These are phyloP conservation scores for Setipinna tenuifilis DNA, from an alignment of 2,797 vertebrate species.

Conservation along the genomic window DNA sequence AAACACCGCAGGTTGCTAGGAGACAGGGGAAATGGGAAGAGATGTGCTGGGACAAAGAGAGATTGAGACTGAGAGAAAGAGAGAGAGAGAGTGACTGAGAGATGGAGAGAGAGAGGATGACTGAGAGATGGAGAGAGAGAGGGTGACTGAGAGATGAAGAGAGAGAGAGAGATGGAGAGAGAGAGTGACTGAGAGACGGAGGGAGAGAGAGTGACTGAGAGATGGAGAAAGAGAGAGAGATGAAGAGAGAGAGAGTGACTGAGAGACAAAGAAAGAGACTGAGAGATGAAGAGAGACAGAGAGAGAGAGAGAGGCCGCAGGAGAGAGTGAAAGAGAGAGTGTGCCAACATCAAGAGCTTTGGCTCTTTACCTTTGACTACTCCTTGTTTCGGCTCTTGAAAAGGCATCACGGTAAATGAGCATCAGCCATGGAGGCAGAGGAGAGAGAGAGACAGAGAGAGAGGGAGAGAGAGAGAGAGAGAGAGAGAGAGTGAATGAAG, in stretches of 20 bases:
- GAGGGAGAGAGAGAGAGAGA: background rate
- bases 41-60: slow-evolving; percentile 54
- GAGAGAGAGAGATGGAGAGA: background rate
- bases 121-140: slow-evolving; percentile 30
- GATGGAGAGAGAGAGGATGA: background rate
- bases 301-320: background rate
- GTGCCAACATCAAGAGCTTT: slow-evolving; percentile 57
- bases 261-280: no score
- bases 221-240: no score
- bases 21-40: slow-evolving; percentile 67
- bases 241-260: no score
- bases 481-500: background rate
- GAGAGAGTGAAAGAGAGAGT: slow-evolving; percentile 37
- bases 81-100: background rate
- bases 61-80: background rate
- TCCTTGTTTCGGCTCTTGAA: slow-evolving; percentile 56
- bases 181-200: slow-evolving; percentile 34
- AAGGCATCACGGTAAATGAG: slow-evolving; percentile 45
- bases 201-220: background rate
- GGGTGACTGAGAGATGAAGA: no score
- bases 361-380: slow-evolving; percentile 60
- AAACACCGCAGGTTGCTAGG: slow-evolving; percentile 76
- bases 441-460: background rate
- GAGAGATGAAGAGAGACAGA: background rate
- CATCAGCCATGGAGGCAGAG: slow-evolving; percentile 26